Evolutionary conservation across 2,113 vertebrate species (phyloP).

Genomic region (Brachypodius melanocephalos): DNA sequence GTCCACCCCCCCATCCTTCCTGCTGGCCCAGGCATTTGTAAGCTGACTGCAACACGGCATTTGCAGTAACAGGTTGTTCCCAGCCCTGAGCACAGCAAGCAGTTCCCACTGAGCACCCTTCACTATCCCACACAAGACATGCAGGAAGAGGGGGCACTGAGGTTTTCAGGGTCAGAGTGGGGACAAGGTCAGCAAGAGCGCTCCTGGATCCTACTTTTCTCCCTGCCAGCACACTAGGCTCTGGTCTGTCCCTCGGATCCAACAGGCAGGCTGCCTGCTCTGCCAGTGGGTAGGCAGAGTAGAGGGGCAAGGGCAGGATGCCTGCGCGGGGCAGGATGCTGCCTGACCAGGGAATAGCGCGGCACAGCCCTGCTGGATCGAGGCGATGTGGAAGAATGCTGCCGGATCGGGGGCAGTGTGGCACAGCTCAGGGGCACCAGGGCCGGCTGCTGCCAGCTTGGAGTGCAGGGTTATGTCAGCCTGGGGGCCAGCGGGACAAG

Average conservation of each 20-base stretch:
- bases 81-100: not conserved
- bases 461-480: not conserved
- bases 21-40: not conserved
- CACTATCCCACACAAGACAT: not conserved
- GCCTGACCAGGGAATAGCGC: accelerated
- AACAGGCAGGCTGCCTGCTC: not conserved
- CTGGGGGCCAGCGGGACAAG: not conserved
- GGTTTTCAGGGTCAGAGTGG: not conserved
- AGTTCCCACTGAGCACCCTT: not conserved
- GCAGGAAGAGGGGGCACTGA: not conserved
- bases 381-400: not conserved
- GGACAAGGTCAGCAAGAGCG: not conserved
- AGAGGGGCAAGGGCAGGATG: not conserved
- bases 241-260: not conserved
- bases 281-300: not conserved
- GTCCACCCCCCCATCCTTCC: not conserved
- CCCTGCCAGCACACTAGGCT: not conserved
- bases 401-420: not conserved
- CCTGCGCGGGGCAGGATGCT: not conserved
- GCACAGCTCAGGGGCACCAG: not conserved
- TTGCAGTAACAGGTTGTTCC: constrained; percentile 23
- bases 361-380: not conserved
- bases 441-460: not conserved
- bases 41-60: not conserved
- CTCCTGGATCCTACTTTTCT: not conserved